A percentile compares a stretch with the other conserved stretches of the same genome.
These are phyloP conservation scores for Otolemur garnettii DNA, from an alignment of 2,113 vertebrate genomes.

Conservation along the genomic window DNA sequence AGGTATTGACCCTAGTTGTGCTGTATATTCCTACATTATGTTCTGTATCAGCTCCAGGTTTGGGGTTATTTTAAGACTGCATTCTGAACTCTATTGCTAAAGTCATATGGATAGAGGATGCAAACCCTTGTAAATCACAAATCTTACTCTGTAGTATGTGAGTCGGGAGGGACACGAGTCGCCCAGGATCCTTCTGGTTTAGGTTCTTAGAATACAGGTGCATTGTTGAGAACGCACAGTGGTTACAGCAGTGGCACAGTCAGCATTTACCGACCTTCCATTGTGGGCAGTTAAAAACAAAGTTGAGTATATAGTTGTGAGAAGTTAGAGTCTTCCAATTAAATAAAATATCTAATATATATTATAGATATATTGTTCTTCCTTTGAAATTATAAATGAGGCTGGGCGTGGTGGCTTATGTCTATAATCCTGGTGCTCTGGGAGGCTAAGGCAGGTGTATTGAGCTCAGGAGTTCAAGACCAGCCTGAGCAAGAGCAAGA, in stretches of 20 bases:
- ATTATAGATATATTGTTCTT: not conserved
- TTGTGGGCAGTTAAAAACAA: not conserved
- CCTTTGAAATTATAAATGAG: not conserved
- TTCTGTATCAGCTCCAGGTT: not conserved
- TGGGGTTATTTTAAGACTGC: not conserved
- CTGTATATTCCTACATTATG: not conserved
- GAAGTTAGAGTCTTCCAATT: not conserved
- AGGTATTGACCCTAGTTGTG: not conserved
- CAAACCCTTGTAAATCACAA: constrained; percentile 2
- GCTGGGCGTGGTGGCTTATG: no score
- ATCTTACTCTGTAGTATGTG: not conserved
- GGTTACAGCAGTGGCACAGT: not conserved
- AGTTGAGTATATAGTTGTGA: not conserved
- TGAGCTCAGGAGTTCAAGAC: no score
- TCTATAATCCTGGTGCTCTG: no score
- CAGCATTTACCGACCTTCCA: not conserved
- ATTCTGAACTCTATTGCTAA: not conserved
- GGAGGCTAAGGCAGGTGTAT: no score
- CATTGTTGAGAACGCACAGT: not conserved
- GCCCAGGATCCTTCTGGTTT: not conserved
- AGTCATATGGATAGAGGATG: not conserved
- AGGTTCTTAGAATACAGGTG: not conserved
- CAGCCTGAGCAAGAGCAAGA: no score
- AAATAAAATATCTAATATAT: not conserved
- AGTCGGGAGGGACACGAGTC: not conserved